Base-by-base conservation (phyloP, 2,888 invertebrate species). In the Miltochrista miniata region DNA sequence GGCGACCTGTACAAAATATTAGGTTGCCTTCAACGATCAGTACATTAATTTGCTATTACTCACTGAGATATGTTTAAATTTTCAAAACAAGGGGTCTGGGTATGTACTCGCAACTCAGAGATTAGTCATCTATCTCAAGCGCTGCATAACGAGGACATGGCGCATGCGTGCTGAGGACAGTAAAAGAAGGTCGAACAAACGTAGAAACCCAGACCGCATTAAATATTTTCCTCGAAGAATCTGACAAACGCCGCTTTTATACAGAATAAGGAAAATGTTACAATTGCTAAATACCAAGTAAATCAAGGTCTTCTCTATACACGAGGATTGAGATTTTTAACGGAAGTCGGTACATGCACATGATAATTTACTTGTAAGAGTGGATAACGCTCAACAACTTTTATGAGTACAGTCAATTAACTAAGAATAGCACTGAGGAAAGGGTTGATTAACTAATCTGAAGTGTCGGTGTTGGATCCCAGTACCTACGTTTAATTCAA, bases 121-220 rank as follows among this genome's bases (percentile, higher is more conserved):
- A 24, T 43, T 13, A 18, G 34, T 31, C 13, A 34, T 34, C 15
- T 15, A 33, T 24, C 15, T 34, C 12, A 18, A 35, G n/a, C 33
- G 15, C 24, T 33, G 15, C 31, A 31, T 24, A 75, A 60, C 61
- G 70, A 76, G 73, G 69, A 51, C 72, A 67, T 59, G 43, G 66
- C 70, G 70, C 70, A 68, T 71, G 71, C 70, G 57, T 55, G 39
- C 48, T 68, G 57, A 74, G 74, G 75, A 54, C 71, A 64, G 8
- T 48, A 48, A 53, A 68, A 75, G 68, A 64, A 76, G 75, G 77
- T 67, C 70, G 56, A 63, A 65, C 58, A 51, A 45, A 49, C 59
- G 44, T 56, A 67, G 37, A 70, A 64, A 55, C 54, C 49, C 48
- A 46, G 40, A 56, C 48, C 48, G 43, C 42, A 49, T 53, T 55